Evolutionary conservation across 2,797 vertebrate species (phyloP), one percentile per base, ranked within the genome.

Genomic region (Myotis myotis): DNA sequence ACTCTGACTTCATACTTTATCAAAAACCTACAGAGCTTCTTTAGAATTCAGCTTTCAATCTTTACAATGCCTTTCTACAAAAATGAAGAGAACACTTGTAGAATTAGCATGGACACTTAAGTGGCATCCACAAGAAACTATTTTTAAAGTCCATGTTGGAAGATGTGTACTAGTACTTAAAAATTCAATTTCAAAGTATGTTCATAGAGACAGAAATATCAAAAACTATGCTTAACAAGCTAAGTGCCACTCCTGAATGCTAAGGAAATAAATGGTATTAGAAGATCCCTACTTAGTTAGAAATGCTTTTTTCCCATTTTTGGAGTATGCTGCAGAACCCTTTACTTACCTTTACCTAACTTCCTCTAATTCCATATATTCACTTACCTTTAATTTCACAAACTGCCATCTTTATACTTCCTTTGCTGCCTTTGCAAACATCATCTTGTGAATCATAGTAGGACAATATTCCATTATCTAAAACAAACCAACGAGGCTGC

Each of bases 371-470:
- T 92, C 49, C 66, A 92, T 60, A 36, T 80, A 79, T 74, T 66
- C 68, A 94, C 97, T 98, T 97, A 99, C 99, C 99, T 99, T 99
- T 99, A 93, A 99, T 99, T 97, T 99, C 99, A 98, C 99, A 99
- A 75, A 99, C 99, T 2, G 99, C 99, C 99, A 99, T 99, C 98
- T 99, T 99, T 98, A 99, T 99, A 97, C 99, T 99, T 97, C 99
- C 99, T 98, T 99, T 99, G 97, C 99, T 99, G 93, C 99, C 99
- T 98, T 99, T 99, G 78, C 99, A 99, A 44, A 99, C 99, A 75
- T 99, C 99, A 95, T 99, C 99, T 97, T 99, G 99, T 38, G 99
- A 99, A 98, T 99, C 99, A 51, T 99, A 99, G 96, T 99, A 99
- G 3, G 99, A 99, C 96, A 99, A 98, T 97, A 99, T 99, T 78